Conservation (phyloP, 2,797 vertebrate genomes). For the Myiotriccus ornatus region DNA sequence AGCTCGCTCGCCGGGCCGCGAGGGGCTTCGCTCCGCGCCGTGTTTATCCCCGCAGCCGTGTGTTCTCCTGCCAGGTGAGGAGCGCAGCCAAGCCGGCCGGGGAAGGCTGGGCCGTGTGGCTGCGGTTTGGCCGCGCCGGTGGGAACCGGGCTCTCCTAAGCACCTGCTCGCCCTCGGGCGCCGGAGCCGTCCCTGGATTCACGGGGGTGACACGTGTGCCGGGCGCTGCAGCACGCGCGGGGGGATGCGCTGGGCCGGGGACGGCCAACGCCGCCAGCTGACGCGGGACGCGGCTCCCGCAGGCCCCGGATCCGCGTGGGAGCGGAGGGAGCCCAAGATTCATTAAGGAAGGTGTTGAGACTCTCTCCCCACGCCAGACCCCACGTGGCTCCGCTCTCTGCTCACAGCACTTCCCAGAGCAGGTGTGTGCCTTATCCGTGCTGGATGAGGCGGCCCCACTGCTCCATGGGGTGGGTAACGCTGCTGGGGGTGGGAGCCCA, state of each 20-base stretch:
- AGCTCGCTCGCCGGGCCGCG: background rate
- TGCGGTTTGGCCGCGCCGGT: background rate
- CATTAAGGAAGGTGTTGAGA: background rate
- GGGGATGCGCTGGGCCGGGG: background rate
- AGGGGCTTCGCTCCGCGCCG: background rate
- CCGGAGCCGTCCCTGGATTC: fast-evolving
- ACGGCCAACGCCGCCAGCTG: background rate
- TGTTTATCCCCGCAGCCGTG: background rate
- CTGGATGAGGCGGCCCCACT: fast-evolving
- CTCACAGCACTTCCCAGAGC: fast-evolving
- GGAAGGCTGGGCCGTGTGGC: background rate
- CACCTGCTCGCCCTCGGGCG: background rate
- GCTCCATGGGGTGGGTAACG: fast-evolving
- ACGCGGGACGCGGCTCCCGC: background rate
- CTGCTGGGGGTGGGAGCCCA: background rate
- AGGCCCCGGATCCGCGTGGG: background rate
- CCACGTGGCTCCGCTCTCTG: fast-evolving
- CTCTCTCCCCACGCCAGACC: background rate
- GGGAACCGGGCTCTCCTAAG: background rate
- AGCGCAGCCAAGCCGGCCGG: conserved; percentile 15
- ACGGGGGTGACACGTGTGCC: fast-evolving
- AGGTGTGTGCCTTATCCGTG: fast-evolving
- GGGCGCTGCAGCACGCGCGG: background rate
- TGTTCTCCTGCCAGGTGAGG: conserved; percentile 52
- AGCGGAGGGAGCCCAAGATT: background rate